phyloP scores from a whole-genome alignment of 2,113 vertebrate genomes.

The Natator depressus region DNA sequence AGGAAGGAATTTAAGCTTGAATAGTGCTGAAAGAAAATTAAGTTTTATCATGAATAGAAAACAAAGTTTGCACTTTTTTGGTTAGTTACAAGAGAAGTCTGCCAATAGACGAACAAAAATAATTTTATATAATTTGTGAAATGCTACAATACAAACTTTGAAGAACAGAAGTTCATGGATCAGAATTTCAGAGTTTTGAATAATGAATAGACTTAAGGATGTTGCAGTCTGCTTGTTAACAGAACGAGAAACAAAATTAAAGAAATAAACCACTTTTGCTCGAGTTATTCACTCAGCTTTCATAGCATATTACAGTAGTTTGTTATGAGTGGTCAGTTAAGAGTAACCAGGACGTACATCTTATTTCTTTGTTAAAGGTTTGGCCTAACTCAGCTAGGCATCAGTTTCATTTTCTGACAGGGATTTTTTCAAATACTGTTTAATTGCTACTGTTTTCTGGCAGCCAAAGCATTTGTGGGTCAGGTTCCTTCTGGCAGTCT shows the following conservation, averaged over 20 bases:
- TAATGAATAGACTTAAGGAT: neutral
- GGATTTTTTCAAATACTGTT: slow-evolving; percentile 50
- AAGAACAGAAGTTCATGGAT: neutral
- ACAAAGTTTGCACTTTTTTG: neutral
- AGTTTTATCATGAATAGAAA: neutral
- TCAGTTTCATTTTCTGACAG: slow-evolving; percentile 7
- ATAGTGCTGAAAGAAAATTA: neutral
- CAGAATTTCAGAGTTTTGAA: neutral
- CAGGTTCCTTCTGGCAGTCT: slow-evolving; percentile 13
- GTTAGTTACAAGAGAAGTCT: neutral
- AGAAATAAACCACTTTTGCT: neutral
- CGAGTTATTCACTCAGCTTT: neutral
- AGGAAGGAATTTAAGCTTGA: neutral
- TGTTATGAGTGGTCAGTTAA: neutral
- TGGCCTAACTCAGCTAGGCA: neutral
- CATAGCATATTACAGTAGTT: neutral
- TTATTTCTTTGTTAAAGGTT: neutral
- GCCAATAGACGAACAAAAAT: neutral
- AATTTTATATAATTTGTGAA: neutral
- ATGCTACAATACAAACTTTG: neutral
- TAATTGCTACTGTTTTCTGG: slow-evolving; percentile 31
- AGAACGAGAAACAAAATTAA: neutral
- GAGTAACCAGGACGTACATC: neutral
- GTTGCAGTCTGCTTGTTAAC: neutral
- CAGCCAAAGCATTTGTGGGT: neutral